Base-by-base conservation (phyloP, 2,888 invertebrate species). In the Torymus texanus region DNA sequence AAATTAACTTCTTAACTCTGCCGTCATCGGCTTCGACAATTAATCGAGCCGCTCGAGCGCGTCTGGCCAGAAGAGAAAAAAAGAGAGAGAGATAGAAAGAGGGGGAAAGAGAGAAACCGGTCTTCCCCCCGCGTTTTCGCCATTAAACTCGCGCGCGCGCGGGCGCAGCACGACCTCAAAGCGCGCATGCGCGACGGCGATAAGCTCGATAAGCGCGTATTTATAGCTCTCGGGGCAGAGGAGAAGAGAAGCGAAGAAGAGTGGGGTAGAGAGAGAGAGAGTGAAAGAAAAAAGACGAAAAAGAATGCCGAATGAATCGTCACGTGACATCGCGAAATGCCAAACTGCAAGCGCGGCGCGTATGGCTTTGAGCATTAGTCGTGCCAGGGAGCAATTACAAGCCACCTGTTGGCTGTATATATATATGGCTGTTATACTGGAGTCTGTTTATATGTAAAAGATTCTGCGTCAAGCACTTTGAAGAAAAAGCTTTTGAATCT, bases 1-100 rank as follows among this genome's bases (percentile, higher is more conserved):
- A 79, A 79, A 79, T 79, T 79, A 79, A 79, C 74, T 74, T 75
- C 65, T 79, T 73, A 74, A 78, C 74, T 78, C 55, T 29, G 5
- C 67, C 73, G 62, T 78, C 78, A 62, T 78, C 74, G 63, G 62
- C 62, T 58, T 63, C 21, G 63, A 78, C 62, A 68, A 74, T 74
- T 74, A 78, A 74, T 74, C 74, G 72, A 78, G 50, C 62, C 41
- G 8, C 41, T 41, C 41, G 41, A 1, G 29, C 41, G 41, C 41
- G 41, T 41, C 41, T 41, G 41, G 8, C 41, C 41, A 41, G 1
- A 8, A 41, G 41, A 41, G 41, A 41, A 8, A 41, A 8, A 29
- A 3, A 41, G 0, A 41, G 41, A 41, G 55, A 24, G 51, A 73
- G 21, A n/a, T n/a, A 29, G 29, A 29, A 5, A 41, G 41, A 41